Conservation (phyloP, 2,113 vertebrate genomes). For the Strigops habroptila region DNA sequence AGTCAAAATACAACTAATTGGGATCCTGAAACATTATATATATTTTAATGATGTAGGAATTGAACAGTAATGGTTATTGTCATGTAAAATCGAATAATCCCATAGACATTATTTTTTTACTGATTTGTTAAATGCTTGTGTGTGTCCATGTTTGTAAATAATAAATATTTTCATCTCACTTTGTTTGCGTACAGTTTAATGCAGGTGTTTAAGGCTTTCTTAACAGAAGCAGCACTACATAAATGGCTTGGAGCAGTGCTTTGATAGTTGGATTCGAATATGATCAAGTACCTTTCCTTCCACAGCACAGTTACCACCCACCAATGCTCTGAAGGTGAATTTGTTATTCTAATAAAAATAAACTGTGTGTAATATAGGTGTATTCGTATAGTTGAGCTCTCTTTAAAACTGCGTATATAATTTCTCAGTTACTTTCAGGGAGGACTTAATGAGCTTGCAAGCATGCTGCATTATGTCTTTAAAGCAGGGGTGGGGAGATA, state of each 20-base stretch:
- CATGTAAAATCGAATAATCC: background rate
- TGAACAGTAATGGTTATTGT: background rate
- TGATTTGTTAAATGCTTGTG: background rate
- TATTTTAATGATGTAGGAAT: background rate
- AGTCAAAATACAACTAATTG: background rate
- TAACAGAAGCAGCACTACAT: background rate
- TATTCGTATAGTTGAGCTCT: background rate
- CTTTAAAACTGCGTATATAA: background rate
- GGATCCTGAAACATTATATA: background rate
- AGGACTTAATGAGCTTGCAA: background rate
- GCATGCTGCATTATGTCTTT: background rate
- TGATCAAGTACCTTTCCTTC: background rate
- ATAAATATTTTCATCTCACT: background rate
- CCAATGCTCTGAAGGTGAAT: background rate
- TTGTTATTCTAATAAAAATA: background rate
- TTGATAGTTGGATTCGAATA: conserved; percentile 31
- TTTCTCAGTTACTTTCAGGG: background rate
- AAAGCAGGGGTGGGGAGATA: background rate
- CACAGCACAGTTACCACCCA: background rate
- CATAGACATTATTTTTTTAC: background rate
- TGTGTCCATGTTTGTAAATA: background rate
- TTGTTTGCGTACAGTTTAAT: conserved; percentile 11
- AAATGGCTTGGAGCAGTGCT: conserved; percentile 13
- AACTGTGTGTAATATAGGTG: background rate
- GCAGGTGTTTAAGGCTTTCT: conserved; percentile 54